Evolutionary conservation across 2,797 vertebrate species (phyloP), one percentile per base, ranked within the genome.

Genomic region (Sebastes miniatus): DNA sequence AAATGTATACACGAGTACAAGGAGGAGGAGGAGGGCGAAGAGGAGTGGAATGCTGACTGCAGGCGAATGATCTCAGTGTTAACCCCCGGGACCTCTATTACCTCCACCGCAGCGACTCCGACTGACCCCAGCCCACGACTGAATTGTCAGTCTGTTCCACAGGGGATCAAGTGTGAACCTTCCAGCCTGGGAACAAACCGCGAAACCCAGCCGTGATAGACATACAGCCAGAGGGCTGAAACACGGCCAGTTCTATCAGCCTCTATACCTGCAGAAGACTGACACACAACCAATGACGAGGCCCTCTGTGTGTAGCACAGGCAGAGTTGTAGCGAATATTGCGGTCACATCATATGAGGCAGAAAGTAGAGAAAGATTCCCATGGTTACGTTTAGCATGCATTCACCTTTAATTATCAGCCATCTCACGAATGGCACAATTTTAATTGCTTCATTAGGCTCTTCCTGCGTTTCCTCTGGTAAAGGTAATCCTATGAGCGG

Each of bases 11-110:
- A 77, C 1, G 36, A 27, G 25, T 4, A 31, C 0, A 66, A 80
- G 73, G 50, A 73, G n/a, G 32, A 77, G 69, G 72, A 73, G 18
- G 68, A 54, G 20, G 63, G 61, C 5, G 56, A 78, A 57, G 67
- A 84, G 52, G 69, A 69, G 61, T 4, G 77, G 54, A 71, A 27
- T 34, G 86, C 74, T 77, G 77, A 83, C 83, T 82, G 69, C 77
- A 71, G 80, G 78, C 52, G 69, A 83, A 86, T 80, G 64, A 89
- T 80, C 79, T 83, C 69, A 24, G 34, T 14, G 39, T 89, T 89
- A 86, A 88, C 87, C 87, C 77, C 13, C 4, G 10, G 69, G 88
- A 88, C 86, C 87, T 87, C 83, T 13, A 81, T 89, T 86, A 91
- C 82, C 65, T 76, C 73, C 65, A 81, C 73, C 4, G 24, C 79